A percentile compares a stretch with the other conserved stretches of the same genome.
These are phyloP conservation scores for Dromius quadrimaculatus DNA, from an alignment of 2,888 invertebrate species.

Conservation along the genomic window DNA sequence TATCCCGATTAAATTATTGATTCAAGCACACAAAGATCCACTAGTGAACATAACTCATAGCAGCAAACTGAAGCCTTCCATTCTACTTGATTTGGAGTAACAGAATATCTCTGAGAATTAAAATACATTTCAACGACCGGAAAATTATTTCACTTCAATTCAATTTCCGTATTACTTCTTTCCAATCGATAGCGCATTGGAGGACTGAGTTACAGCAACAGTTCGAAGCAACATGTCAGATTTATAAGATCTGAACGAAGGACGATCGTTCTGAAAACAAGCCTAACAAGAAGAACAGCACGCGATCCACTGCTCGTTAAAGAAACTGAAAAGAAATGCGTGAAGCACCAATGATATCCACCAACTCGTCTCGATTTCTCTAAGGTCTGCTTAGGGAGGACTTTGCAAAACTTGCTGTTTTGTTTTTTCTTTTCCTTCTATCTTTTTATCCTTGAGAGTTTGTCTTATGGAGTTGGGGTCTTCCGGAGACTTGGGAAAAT, in stretches of 20 bases:
- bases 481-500: background rate
- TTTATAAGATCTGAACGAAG: background rate
- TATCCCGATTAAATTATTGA: too few relatives aligned
- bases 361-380: slow-evolving; percentile 30
- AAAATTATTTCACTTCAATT: too few relatives aligned
- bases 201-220: slow-evolving; percentile 11
- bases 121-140: too few relatives aligned
- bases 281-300: slow-evolving; percentile 43
- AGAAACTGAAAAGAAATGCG: slow-evolving; percentile 46
- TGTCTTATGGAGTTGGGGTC: too few relatives aligned
- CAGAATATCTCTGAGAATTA: too few relatives aligned
- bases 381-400: background rate
- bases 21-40: too few relatives aligned
- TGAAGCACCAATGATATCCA: slow-evolving; percentile 11
- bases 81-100: too few relatives aligned
- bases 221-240: slow-evolving; percentile 28
- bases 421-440: background rate
- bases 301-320: slow-evolving; percentile 43
- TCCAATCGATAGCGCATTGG: background rate
- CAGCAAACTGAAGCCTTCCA: too few relatives aligned
- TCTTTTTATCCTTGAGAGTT: too few relatives aligned
- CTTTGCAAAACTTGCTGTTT: slow-evolving; percentile 22
- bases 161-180: background rate
- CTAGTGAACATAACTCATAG: too few relatives aligned
- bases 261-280: slow-evolving; percentile 14